These are phyloP conservation scores for Hemiprocne comata DNA, from an alignment of 2,113 vertebrate species.

Conservation along the genomic window DNA sequence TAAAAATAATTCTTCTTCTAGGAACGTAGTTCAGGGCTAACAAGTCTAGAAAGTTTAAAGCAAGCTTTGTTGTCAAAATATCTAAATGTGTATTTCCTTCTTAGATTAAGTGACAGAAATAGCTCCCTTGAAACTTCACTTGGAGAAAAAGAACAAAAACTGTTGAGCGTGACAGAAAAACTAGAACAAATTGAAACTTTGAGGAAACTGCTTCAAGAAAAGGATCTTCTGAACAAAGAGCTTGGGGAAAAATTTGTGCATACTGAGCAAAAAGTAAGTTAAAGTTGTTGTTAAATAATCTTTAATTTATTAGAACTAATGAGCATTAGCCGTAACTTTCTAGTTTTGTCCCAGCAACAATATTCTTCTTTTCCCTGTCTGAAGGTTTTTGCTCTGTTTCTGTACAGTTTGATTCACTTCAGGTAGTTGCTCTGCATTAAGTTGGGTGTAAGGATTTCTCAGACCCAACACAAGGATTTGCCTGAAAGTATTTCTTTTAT, in stretches of 20 bases:
- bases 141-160: slow-evolving; percentile 85
- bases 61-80: background rate
- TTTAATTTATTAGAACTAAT: background rate
- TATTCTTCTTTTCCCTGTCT: background rate
- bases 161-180: slow-evolving; percentile 77
- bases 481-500: background rate
- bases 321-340: background rate
- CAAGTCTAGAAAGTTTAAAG: background rate
- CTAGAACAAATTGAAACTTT: slow-evolving; percentile 79
- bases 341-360: background rate
- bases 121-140: slow-evolving; percentile 86
- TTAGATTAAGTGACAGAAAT: slow-evolving; percentile 83
- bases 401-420: background rate
- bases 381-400: background rate
- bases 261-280: slow-evolving; percentile 79
- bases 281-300: background rate
- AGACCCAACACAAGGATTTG: background rate
- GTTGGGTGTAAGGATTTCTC: background rate
- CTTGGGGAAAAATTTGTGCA: slow-evolving; percentile 80
- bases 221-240: slow-evolving; percentile 78
- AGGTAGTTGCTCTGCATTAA: background rate
- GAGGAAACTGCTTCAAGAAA: slow-evolving; percentile 76
- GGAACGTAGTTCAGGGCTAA: background rate
- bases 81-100: background rate
- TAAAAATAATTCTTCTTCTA: background rate